A percentile compares a stretch with the other conserved stretches of the same genome.
These are phyloP conservation scores for Datnioides undecimradiatus DNA, from an alignment of 2,113 vertebrate species.

Conservation along the genomic window DNA sequence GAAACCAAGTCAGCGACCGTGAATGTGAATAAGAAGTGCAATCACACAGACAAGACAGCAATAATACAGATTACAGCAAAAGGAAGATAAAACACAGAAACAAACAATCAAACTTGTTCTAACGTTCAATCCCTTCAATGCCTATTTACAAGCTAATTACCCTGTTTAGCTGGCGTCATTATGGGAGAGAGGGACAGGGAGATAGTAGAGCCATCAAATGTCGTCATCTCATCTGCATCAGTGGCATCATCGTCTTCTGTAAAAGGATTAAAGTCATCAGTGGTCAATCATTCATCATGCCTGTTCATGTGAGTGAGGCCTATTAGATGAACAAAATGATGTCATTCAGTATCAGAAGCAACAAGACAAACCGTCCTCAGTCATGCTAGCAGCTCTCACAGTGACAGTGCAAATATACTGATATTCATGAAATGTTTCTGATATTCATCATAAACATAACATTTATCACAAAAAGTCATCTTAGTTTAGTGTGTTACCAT, in stretches of 20 bases:
- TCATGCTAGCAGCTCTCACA: no score
- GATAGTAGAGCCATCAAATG: conserved; percentile 93
- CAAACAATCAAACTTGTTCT: not conserved
- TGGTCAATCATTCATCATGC: conserved; percentile 9
- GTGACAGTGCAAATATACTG: not conserved
- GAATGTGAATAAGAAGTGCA: not conserved
- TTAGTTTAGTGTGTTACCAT: no score
- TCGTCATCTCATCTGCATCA: conserved; percentile 91
- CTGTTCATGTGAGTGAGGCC: not conserved
- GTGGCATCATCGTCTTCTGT: conserved; percentile 91
- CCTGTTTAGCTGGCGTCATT: conserved; percentile 90
- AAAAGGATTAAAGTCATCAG: conserved; percentile 76
- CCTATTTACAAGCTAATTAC: conserved; percentile 72
- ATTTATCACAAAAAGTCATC: no score
- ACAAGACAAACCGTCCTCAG: no score
- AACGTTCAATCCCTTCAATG: conserved; percentile 1
- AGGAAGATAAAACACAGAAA: not conserved
- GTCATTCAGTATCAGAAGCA: no score
- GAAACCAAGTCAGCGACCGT: conserved; percentile 25
- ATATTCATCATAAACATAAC: no score
- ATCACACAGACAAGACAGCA: not conserved
- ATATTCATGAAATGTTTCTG: no score
- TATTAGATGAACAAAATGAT: not conserved
- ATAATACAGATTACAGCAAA: conserved; percentile 4
- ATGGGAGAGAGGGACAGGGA: conserved; percentile 93